Evolutionary conservation across 2,113 vertebrate genomes (phyloP).

Genomic region (Vidua chalybeata): DNA sequence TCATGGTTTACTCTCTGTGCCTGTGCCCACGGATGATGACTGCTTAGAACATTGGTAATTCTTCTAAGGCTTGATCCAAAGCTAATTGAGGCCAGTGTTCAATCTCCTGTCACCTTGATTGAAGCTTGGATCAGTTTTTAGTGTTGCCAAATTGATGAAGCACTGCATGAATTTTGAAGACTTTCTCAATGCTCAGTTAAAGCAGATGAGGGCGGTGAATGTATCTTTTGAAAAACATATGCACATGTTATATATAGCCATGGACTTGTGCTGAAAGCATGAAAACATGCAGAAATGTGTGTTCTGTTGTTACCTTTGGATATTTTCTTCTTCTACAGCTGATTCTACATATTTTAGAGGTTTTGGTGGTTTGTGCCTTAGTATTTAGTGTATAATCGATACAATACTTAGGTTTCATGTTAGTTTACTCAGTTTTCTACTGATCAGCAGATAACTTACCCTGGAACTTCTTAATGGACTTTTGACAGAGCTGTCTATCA

Average conservation of each 20-base stretch:
- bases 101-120: not conserved
- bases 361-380: not conserved
- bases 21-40: not conserved
- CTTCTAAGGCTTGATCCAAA: slow-evolving; percentile 10
- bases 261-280: not conserved
- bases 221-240: not conserved
- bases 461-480: not conserved
- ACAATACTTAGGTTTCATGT: not conserved
- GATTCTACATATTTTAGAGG: not conserved
- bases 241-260: not conserved
- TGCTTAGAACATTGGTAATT: not conserved
- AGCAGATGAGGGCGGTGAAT: not conserved
- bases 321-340: not conserved
- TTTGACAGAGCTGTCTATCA: not conserved
- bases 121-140: slow-evolving; percentile 29
- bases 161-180: not conserved
- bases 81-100: slow-evolving; percentile 41
- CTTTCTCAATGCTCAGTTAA: not conserved
- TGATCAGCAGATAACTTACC: not conserved
- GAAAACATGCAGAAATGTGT: not conserved
- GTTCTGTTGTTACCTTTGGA: not conserved
- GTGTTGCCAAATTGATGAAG: not conserved
- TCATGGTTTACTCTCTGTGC: not conserved
- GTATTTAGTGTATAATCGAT: not conserved
- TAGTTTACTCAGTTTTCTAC: not conserved